Evolutionary conservation across 53 echinoderm and acorn worm genomes (phyloP), one percentile per base, ranked within the genome.

Genomic region (Apostichopus leukothele): DNA sequence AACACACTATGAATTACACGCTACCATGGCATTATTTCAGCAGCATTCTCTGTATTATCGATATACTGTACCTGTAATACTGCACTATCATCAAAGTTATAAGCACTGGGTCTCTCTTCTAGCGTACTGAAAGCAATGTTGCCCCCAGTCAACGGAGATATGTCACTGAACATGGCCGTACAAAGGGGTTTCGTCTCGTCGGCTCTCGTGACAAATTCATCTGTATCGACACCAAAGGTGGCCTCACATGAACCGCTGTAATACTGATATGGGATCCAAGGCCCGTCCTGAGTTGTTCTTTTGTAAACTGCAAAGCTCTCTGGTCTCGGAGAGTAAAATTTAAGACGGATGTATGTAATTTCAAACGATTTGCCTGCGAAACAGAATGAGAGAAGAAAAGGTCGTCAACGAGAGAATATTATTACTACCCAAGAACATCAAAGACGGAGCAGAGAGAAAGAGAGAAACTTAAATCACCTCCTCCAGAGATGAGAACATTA

Each of bases 241-340:
- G 89, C 76, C n/a, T 86, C 75, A 55, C 97, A 97, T 0, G 92
- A 92, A 1, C 97, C 97, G 27, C 97, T 97, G 92, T 97, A 97
- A 87, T 95, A 97, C 92, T 97, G 97, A 78, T 93, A 97, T 0
- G 95, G 97, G 23, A 95, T 94, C 95, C 97, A 95, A 3, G 94
- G 94, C 5, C 95, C 94, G 4, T 94, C 94, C 61, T 92, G 87
- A 2, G 86, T 79, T 7, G 95, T 95, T 22, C 94, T 85, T 85
- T 97, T 97, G 94, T 94, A 97, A 89, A 97, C 91, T 61, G 97
- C 97, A 89, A 97, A 97, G 75, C 95, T 95, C 78, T 97, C 97
- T 26, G 97, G 97, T 76, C 97, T 89, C 10, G 95, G 91, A 9
- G 97, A 95, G 83, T 97, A 95, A 75, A 97, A 97, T 89, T 97